These are phyloP conservation scores for Leptobrachium leishanense DNA, from an alignment of 2,113 vertebrate species.

Conservation along the genomic window DNA sequence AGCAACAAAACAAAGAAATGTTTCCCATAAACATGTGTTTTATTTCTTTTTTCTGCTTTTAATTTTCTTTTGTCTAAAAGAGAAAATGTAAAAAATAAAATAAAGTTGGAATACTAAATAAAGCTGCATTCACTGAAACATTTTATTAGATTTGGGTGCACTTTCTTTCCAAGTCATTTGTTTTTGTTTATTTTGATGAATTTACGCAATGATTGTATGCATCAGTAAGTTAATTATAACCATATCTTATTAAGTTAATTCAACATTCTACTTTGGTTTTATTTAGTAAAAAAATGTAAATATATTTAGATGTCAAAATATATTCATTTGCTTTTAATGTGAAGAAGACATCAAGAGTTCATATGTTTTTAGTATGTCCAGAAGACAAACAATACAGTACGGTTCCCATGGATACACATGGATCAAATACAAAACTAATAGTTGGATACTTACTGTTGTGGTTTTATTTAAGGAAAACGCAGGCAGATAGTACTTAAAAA, in stretches of 20 bases:
- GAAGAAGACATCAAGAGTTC: too few relatives aligned
- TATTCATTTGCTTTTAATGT: too few relatives aligned
- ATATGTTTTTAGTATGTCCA: too few relatives aligned
- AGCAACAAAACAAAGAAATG: conserved; percentile 5
- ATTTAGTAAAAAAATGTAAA: conserved; percentile 3
- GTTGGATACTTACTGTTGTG: too few relatives aligned
- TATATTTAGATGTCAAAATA: too few relatives aligned
- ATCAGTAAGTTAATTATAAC: conserved; percentile 4
- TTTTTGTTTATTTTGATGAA: conserved; percentile 30
- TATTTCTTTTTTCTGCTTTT: conserved; percentile 13
- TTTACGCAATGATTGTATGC: conserved; percentile 6
- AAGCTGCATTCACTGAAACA: conserved; percentile 11
- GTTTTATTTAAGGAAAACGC: too few relatives aligned
- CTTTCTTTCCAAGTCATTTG: conserved; percentile 31
- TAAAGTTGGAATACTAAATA: conserved; percentile 21
- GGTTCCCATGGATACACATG: too few relatives aligned
- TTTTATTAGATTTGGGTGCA: conserved; percentile 36
- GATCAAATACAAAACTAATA: too few relatives aligned
- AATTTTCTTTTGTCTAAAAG: conserved; percentile 11
- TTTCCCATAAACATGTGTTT: conserved; percentile 21
- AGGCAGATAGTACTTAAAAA: too few relatives aligned
- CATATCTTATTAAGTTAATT: conserved; percentile 7
- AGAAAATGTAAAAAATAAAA: conserved; percentile 24
- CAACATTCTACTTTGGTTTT: background rate
- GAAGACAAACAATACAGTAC: too few relatives aligned